Evolutionary conservation across 2,888 invertebrate genomes (phyloP).

Genomic region (Asteroscopus sphinx): DNA sequence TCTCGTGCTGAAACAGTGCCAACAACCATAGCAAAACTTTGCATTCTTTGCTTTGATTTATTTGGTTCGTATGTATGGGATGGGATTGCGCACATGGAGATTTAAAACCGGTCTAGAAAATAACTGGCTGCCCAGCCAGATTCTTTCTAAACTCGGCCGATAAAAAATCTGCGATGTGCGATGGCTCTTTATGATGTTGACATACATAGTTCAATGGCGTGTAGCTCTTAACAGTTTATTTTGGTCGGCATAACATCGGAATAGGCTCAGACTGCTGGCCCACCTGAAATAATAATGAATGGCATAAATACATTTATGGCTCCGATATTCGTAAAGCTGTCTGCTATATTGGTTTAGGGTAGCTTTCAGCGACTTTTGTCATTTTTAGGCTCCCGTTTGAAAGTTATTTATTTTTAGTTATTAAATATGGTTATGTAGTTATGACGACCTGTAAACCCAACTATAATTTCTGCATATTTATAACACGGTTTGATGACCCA

Average conservation of each 20-base stretch:
- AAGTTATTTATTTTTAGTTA: no score
- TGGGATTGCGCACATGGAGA: no score
- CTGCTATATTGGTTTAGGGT: constrained; percentile 4
- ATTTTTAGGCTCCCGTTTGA: no score
- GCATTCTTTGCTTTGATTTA: no score
- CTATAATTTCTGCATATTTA: no score
- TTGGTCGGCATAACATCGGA: constrained; percentile 18
- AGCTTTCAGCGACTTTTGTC: neutral
- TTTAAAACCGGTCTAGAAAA: neutral
- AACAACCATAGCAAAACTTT: no score
- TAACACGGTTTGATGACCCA: no score
- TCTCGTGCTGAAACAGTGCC: no score
- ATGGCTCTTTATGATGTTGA: constrained; percentile 13
- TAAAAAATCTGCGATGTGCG: constrained; percentile 2
- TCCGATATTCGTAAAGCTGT: constrained; percentile 12
- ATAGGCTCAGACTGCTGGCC: constrained; percentile 11
- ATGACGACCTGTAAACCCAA: no score
- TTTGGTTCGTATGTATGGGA: no score
- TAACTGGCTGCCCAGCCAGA: neutral
- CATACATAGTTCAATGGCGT: constrained; percentile 18
- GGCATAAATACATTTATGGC: constrained; percentile 12
- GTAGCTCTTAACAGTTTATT: constrained; percentile 32
- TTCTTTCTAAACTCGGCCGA: neutral
- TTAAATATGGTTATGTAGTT: no score
- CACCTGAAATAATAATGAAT: constrained; percentile 37